phyloP scores from a whole-genome alignment of 2,888 invertebrate genomes.

The Eristalinus aeneus region DNA sequence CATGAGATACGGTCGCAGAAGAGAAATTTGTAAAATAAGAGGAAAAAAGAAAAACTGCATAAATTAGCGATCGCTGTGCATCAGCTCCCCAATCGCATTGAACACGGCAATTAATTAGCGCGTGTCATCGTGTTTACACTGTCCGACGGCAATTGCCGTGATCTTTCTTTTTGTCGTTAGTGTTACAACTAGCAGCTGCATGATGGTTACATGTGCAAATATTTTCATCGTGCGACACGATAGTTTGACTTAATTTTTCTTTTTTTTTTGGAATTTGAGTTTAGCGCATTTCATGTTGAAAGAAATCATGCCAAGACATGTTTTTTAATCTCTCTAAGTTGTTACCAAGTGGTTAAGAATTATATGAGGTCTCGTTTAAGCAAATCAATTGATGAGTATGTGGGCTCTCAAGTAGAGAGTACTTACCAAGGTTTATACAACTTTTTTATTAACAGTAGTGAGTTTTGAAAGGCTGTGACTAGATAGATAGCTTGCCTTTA shows the following conservation, averaged over 20 bases:
- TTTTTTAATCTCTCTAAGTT: too few relatives aligned
- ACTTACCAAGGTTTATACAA: too few relatives aligned
- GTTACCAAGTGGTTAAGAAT: too few relatives aligned
- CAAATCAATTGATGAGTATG: too few relatives aligned
- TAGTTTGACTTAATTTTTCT: not conserved
- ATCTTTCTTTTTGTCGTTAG: not conserved
- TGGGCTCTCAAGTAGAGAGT: too few relatives aligned
- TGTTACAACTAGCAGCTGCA: not conserved
- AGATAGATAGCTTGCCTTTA: too few relatives aligned
- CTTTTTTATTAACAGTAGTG: too few relatives aligned
- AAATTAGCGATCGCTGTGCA: constrained; percentile 15
- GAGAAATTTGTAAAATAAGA: constrained; percentile 8
- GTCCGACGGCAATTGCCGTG: not conserved
- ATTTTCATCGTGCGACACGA: not conserved
- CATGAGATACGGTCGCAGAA: not conserved
- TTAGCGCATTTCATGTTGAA: not conserved
- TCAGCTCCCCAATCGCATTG: constrained; percentile 11
- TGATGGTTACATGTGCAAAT: not conserved
- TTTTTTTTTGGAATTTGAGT: not conserved
- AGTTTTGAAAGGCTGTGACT: too few relatives aligned
- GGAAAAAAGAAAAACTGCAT: constrained; percentile 11
- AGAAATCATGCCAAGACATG: too few relatives aligned
- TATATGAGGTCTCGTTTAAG: too few relatives aligned
- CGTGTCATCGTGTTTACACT: constrained; percentile 21
- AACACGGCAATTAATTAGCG: constrained; percentile 40